Conservation (phyloP, 2,888 invertebrate species). For the Carabus problematicus region DNA sequence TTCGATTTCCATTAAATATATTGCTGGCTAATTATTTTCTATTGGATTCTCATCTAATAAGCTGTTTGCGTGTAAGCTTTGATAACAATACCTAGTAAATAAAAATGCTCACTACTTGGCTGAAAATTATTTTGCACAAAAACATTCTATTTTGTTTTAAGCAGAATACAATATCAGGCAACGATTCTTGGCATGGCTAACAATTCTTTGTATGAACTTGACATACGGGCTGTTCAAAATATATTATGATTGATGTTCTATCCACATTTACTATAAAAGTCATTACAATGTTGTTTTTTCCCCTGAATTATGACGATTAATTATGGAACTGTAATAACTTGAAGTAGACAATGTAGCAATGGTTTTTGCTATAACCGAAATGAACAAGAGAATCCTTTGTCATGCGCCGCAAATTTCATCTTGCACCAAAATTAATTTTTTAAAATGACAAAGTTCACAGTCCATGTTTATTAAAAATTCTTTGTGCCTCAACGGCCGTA, state of each 20-base stretch:
- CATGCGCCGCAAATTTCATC: no score
- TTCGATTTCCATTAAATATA: no score
- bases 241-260: neutral
- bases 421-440: no score
- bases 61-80: slow-evolving; percentile 18
- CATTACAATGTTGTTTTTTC: neutral
- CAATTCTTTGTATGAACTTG: slow-evolving; percentile 8
- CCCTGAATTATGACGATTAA: no score
- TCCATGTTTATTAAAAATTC: no score
- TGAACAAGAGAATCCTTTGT: no score
- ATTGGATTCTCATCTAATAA: neutral
- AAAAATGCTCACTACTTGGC: slow-evolving; percentile 1
- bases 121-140: slow-evolving; percentile 13
- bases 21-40: no score
- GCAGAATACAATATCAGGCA: slow-evolving; percentile 16
- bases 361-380: no score
- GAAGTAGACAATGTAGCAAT: no score
- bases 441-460: no score
- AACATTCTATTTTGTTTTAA: slow-evolving; percentile 16
- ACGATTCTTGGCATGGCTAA: slow-evolving; percentile 14
- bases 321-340: no score
- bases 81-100: slow-evolving; percentile 1
- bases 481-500: no score
- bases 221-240: slow-evolving; percentile 1
- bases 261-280: neutral